A percentile compares a stretch with the other conserved stretches of the same genome.
Evolutionary conservation across 2,797 vertebrate species (phyloP).

Genomic region (Amblyopsis hoosieri): DNA sequence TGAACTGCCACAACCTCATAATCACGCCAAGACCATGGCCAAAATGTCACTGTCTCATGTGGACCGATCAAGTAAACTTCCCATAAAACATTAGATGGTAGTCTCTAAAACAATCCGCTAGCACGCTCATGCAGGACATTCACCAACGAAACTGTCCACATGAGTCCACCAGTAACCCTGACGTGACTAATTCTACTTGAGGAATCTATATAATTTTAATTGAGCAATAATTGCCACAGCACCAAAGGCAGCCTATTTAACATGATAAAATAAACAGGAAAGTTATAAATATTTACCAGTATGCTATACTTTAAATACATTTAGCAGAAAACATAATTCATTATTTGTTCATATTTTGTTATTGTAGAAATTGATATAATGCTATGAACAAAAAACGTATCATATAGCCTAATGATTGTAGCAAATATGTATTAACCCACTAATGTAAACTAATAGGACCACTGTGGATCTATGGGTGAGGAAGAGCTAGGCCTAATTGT

Average conservation of each 20-base stretch:
- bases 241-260: too few relatives aligned
- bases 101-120: conserved; percentile 28
- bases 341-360: not conserved
- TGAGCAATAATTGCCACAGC: too few relatives aligned
- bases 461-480: too few relatives aligned
- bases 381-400: not conserved
- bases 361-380: conserved; percentile 1
- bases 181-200: not conserved
- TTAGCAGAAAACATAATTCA: not conserved
- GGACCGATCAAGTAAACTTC: conserved; percentile 19
- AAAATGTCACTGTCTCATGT: conserved; percentile 7
- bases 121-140: conserved; percentile 5
- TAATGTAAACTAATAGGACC: too few relatives aligned
- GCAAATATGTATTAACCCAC: too few relatives aligned
- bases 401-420: not conserved
- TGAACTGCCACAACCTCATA: conserved; percentile 5
- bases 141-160: not conserved
- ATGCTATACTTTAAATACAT: not conserved
- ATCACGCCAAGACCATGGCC: conserved; percentile 9
- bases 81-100: conserved; percentile 14
- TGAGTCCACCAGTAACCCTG: conserved; percentile 3
- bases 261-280: too few relatives aligned
- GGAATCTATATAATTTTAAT: too few relatives aligned
- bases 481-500: too few relatives aligned
- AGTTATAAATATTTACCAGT: not conserved